Conservation (phyloP, 2,797 vertebrate species). For the Rhincodon typus region DNA sequence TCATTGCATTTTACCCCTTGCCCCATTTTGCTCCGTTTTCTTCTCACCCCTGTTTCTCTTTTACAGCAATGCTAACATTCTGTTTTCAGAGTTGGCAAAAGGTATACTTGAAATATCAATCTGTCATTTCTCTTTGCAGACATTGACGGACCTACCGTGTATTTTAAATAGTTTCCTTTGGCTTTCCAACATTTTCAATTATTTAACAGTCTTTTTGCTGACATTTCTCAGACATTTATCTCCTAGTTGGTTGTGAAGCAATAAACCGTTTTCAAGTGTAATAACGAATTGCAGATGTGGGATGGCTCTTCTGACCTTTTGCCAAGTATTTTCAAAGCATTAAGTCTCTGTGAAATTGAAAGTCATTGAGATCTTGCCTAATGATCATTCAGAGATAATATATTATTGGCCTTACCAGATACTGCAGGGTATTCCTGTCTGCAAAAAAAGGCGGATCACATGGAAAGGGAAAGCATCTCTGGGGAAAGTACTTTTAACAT, state of each 20-base stretch:
- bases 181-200: not conserved
- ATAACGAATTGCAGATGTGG: not conserved
- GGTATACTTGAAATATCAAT: not conserved
- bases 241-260: not conserved
- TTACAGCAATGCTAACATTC: not conserved
- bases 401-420: not conserved
- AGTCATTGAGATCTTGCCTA: not conserved
- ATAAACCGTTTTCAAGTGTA: not conserved
- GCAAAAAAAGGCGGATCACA: not conserved
- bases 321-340: not conserved
- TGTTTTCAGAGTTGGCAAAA: not conserved
- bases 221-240: not conserved
- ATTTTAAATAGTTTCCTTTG: not conserved
- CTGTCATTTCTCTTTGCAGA: not conserved
- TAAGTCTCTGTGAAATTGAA: not conserved
- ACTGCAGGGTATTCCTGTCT: not conserved
- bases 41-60: not conserved
- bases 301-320: not conserved
- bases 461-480: not conserved
- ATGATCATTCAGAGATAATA: slow-evolving; percentile 8
- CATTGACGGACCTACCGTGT: not conserved
- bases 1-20: too few relatives aligned
- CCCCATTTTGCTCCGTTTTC: too few relatives aligned
- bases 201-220: not conserved
- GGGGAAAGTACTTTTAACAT: not conserved